These are phyloP conservation scores for Siniperca undulata DNA, from an alignment of 2,797 vertebrate genomes.

Conservation along the genomic window DNA sequence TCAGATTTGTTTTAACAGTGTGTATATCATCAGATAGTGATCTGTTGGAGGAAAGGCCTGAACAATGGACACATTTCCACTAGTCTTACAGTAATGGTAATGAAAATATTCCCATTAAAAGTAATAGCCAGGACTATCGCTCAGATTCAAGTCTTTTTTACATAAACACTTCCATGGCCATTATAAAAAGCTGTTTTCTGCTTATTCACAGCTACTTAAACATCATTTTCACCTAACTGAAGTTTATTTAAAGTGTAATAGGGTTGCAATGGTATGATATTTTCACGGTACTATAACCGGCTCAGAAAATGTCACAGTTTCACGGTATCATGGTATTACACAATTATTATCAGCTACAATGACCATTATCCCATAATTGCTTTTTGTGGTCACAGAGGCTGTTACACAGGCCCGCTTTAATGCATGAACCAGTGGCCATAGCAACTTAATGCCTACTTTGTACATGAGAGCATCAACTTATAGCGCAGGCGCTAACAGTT, in stretches of 20 bases:
- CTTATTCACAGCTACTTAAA: neutral
- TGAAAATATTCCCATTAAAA: constrained; percentile 26
- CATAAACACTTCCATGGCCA: neutral
- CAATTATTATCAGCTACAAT: neutral
- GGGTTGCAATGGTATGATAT: too few species aligned
- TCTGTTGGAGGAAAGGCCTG: constrained; percentile 42
- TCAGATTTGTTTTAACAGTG: constrained; percentile 54
- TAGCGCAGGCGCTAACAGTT: neutral
- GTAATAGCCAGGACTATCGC: neutral
- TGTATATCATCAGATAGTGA: constrained; percentile 32
- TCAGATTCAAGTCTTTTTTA: neutral
- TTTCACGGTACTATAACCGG: too few species aligned
- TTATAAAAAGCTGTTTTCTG: neutral
- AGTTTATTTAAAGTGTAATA: neutral
- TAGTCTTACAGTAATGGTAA: constrained; percentile 2
- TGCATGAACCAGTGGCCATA: neutral
- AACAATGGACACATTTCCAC: constrained; percentile 57
- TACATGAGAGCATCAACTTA: constrained; percentile 12
- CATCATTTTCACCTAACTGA: neutral
- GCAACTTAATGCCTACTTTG: neutral
- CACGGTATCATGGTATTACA: too few species aligned
- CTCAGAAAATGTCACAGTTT: too few species aligned
- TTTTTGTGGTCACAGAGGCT: constrained; percentile 9
- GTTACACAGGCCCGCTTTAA: neutral
- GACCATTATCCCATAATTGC: neutral